Percentiles rank a stretch among this genome's conserved stretches.
phyloP scores from a whole-genome alignment of 2,113 vertebrate genomes.

The Piaya cayana region DNA sequence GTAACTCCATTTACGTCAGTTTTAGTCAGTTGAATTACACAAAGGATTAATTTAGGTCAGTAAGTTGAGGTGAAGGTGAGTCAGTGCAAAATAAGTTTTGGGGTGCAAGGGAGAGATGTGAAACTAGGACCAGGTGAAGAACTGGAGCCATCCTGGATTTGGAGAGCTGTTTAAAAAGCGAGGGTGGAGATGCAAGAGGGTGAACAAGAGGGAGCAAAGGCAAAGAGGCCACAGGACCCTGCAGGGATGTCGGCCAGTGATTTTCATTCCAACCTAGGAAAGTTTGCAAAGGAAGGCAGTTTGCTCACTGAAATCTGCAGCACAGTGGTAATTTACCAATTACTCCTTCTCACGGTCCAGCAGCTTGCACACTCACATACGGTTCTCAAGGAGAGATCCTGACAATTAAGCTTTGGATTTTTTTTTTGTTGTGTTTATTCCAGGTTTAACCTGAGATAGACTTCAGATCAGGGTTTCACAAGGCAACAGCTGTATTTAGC shows the following conservation, averaged over 20 bases:
- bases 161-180: not conserved
- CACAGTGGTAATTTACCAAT: not conserved
- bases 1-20: slow-evolving; percentile 55
- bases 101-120: not conserved
- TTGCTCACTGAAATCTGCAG: not conserved
- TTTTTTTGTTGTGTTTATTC: not conserved
- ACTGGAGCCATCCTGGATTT: not conserved
- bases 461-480: not conserved
- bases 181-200: not conserved
- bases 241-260: not conserved
- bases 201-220: not conserved
- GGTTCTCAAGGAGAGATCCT: not conserved
- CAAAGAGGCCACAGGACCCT: not conserved
- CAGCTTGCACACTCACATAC: not conserved
- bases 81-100: slow-evolving; percentile 39
- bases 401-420: not conserved
- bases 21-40: slow-evolving; percentile 53
- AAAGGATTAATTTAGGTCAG: slow-evolving; percentile 50
- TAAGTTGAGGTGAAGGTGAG: slow-evolving; percentile 33
- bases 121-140: not conserved
- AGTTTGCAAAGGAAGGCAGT: not conserved
- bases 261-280: not conserved
- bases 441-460: not conserved
- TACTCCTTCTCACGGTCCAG: not conserved
- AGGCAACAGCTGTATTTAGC: slow-evolving; percentile 8